Evolutionary conservation across 2,113 vertebrate species (phyloP), one percentile per base, ranked within the genome.

Genomic region (Sclerurus mexicanus): DNA sequence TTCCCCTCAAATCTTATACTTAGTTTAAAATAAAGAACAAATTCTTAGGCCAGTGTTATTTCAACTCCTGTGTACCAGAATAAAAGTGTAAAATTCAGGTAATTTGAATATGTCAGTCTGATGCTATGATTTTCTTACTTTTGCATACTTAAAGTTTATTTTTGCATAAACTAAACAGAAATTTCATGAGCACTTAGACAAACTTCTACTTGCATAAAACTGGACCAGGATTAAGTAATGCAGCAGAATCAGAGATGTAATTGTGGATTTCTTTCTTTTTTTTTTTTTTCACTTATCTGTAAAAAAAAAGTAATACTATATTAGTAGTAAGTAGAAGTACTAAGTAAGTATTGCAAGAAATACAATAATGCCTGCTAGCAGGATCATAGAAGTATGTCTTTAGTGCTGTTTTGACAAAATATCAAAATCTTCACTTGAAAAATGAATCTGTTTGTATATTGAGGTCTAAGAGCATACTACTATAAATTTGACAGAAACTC

Each of bases 91-190:
- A 52, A 10, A 83, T 47, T 69, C 17, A 73, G n/a, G 20, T 49
- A 62, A 35, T 87, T 85, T 87, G 49, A 93, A 87, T 84, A 78
- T 11, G n/a, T 64, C n/a, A 23, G 50, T 49, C 62, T 75, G 30
- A 55, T 24, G 15, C 46, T 31, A 69, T 5, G 20, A 62, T 94
- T 84, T 87, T 75, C 81, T 87, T 89, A 81, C 14, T 91, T 96
- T 94, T 91, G 69, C 47, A 84, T 94, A 72, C 90, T 78, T 69
- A 28, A 85, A 75, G 30, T 37, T 87, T 81, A 46, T 20, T 90
- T 96, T 91, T 92, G 50, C 64, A 76, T 92, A 76, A 89, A 17
- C 58, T 58, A 80, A 89, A 74, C 37, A 88, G 40, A 92, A 77
- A 87, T 85, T 66, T 67, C 35, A 71, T 10, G 18, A 95, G 28